Conservation (phyloP, 1,140 invertebrate genomes). For the Heliconius eleuchia region DNA sequence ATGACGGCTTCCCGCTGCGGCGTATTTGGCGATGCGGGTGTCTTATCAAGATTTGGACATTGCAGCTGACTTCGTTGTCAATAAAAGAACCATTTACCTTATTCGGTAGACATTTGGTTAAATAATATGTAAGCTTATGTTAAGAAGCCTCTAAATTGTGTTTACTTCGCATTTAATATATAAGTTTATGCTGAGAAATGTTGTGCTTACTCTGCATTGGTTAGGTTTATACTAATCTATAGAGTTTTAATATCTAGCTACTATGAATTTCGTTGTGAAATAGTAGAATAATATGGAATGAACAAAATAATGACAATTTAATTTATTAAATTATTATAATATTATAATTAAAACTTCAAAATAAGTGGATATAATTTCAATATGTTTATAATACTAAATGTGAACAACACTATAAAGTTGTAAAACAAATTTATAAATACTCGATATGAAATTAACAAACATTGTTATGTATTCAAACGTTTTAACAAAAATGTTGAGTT, state of each 20-base stretch:
- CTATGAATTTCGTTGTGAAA: no score
- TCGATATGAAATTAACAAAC: no score
- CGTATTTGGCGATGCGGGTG: constrained; percentile 77
- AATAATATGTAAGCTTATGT: constrained; percentile 19
- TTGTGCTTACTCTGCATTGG: background rate
- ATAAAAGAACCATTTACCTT: constrained; percentile 49
- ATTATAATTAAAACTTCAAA: no score
- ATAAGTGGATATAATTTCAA: no score
- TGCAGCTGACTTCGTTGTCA: constrained; percentile 60
- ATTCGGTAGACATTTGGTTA: constrained; percentile 41
- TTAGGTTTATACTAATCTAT: background rate
- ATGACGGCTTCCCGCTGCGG: constrained; percentile 75
- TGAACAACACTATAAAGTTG: no score
- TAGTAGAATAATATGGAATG: no score
- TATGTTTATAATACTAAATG: no score
- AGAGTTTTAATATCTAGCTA: no score
- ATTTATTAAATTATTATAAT: no score
- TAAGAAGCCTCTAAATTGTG: background rate
- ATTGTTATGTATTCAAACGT: background rate
- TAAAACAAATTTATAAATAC: no score
- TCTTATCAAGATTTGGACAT: constrained; percentile 70
- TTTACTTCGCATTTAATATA: constrained; percentile 13
- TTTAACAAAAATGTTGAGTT: no score
- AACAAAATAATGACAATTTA: no score
- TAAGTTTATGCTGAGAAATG: background rate